Conservation (phyloP, 2,888 invertebrate genomes). For the Drosophila quinaria region DNA sequence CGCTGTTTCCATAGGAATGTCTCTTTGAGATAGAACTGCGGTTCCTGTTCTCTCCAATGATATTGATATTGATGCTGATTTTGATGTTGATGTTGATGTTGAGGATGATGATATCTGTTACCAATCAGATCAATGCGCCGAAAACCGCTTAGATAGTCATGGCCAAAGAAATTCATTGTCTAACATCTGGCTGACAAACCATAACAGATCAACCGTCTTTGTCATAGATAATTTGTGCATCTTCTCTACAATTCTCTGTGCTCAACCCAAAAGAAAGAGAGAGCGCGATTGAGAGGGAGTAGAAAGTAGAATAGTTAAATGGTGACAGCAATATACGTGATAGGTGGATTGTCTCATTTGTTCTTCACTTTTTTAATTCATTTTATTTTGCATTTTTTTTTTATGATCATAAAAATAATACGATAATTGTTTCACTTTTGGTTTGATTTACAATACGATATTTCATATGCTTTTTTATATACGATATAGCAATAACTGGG, state of each 20-base stretch:
- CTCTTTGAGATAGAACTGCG: conserved; percentile 46
- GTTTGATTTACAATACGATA: not conserved
- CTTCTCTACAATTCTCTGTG: conserved; percentile 25
- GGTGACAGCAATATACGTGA: not conserved
- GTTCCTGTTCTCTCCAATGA: conserved; percentile 66
- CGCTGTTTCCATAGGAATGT: conserved; percentile 58
- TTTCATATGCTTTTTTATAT: not conserved
- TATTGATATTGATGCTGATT: conserved; percentile 35
- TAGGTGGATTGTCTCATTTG: not conserved
- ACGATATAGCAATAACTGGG: no score
- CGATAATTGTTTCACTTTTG: not conserved
- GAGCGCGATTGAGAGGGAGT: not conserved
- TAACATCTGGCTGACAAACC: conserved; percentile 42
- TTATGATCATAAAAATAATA: not conserved
- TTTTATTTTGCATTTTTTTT: not conserved
- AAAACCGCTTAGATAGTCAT: conserved; percentile 83
- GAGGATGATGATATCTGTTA: conserved; percentile 47
- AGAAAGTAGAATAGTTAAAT: not conserved
- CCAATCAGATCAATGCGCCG: conserved; percentile 76
- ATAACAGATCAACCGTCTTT: conserved; percentile 41
- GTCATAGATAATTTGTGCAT: conserved; percentile 31
- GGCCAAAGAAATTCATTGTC: conserved; percentile 84
- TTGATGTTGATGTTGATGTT: conserved; percentile 8
- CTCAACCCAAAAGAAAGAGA: conserved; percentile 3
- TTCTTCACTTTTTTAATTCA: not conserved